phyloP scores from a whole-genome alignment of 2,113 vertebrate species.

The Myotis brandtii region DNA sequence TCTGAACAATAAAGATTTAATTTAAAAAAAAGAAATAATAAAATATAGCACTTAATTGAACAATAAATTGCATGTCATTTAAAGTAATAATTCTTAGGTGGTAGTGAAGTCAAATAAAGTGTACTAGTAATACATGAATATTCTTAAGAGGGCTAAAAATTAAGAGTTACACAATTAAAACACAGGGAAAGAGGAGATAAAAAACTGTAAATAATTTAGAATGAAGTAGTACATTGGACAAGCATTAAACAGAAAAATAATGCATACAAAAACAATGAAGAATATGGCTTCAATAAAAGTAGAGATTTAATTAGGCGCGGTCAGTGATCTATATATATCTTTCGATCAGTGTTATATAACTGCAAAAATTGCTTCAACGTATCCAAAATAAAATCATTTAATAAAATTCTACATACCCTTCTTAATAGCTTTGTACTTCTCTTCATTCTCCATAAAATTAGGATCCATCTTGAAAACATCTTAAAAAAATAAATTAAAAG shows the following conservation, averaged over 20 bases:
- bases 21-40: neutral
- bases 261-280: neutral
- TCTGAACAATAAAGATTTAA: too few species aligned
- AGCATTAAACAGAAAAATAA: neutral
- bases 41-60: neutral
- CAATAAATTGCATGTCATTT: neutral
- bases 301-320: neutral
- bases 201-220: constrained; percentile 1
- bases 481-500: constrained; percentile 79
- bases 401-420: constrained; percentile 88
- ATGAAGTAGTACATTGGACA: neutral
- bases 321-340: neutral
- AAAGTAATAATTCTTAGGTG: neutral
- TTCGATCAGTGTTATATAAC: neutral
- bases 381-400: constrained; percentile 20
- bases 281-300: neutral
- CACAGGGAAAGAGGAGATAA: neutral
- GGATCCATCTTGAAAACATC: constrained; percentile 99
- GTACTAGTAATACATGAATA: neutral
- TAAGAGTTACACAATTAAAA: neutral
- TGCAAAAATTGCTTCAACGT: neutral
- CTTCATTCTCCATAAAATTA: constrained; percentile 96
- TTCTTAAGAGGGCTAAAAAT: constrained; percentile 28
- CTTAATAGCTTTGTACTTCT: constrained; percentile 97
- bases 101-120: constrained; percentile 15